phyloP scores from a whole-genome alignment of 2,888 invertebrate species.

The Mythimna vitellina region DNA sequence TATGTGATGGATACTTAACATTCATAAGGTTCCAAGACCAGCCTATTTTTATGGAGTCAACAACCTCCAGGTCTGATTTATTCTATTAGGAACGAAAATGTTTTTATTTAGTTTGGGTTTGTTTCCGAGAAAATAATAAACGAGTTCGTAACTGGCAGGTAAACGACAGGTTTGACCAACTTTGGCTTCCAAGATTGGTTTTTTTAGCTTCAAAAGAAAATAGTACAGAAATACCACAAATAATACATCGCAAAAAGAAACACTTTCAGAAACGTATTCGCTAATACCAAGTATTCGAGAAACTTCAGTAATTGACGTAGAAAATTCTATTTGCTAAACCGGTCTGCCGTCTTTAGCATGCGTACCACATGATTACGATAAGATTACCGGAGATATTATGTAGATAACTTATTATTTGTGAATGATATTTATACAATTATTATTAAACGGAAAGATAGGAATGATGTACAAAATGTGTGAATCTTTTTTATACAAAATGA shows the following conservation, averaged over 20 bases:
- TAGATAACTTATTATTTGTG: background rate
- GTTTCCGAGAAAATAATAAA: conserved; percentile 20
- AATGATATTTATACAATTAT: background rate
- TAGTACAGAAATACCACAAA: conserved; percentile 2
- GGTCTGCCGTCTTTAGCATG: background rate
- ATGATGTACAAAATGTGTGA: background rate
- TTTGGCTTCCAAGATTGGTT: conserved; percentile 15
- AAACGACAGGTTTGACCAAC: conserved; percentile 20
- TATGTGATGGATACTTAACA: conserved; percentile 41
- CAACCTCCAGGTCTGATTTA: conserved; percentile 33
- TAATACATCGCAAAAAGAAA: background rate
- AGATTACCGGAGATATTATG: background rate
- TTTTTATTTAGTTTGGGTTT: conserved; percentile 35
- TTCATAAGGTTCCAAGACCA: conserved; percentile 34
- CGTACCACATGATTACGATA: conserved; percentile 5
- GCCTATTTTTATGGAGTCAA: conserved; percentile 30
- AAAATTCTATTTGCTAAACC: conserved; percentile 15
- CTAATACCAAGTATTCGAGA: background rate
- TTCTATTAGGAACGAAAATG: conserved; percentile 31
- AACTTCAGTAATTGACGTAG: conserved; percentile 22
- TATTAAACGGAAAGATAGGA: background rate
- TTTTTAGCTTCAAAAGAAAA: background rate
- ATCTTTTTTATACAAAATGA: background rate
- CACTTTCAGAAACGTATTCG: background rate
- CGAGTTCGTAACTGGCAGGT: conserved; percentile 21